Conservation (phyloP, 2,113 vertebrate species). For the Myiagra hebetior region DNA sequence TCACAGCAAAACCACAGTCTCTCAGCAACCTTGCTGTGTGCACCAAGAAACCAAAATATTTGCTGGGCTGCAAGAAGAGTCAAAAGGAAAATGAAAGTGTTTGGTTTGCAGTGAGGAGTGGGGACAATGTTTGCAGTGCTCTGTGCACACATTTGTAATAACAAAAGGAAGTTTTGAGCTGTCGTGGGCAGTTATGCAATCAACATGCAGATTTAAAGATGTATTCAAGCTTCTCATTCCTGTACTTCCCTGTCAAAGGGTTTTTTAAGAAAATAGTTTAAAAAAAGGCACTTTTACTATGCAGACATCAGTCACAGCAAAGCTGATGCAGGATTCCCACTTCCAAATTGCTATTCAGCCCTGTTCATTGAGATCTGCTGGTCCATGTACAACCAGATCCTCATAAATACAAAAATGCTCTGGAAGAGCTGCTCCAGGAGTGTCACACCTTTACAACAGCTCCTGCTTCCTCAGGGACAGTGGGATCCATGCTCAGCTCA, state of each 20-base stretch:
- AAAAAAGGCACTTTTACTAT: background rate
- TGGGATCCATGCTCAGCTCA: background rate
- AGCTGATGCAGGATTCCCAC: background rate
- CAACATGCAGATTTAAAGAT: background rate
- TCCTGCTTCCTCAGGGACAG: background rate
- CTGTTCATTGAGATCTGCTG: background rate
- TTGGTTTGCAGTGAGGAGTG: rapidly evolving
- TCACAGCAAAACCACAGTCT: background rate
- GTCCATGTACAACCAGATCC: rapidly evolving
- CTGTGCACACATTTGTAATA: background rate
- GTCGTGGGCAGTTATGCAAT: background rate
- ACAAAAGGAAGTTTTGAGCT: background rate
- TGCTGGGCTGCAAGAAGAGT: background rate
- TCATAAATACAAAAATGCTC: background rate
- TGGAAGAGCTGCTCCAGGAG: background rate
- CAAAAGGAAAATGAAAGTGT: background rate
- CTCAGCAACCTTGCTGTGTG: background rate
- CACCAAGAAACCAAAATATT: background rate
- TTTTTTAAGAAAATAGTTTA: background rate
- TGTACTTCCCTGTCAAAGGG: background rate
- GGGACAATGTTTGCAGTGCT: background rate
- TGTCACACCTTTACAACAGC: background rate
- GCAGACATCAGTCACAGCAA: background rate
- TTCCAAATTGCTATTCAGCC: background rate
- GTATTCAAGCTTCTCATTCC: background rate